phyloP scores from a whole-genome alignment of 2,113 vertebrate genomes.

The Bubo blakistoni region DNA sequence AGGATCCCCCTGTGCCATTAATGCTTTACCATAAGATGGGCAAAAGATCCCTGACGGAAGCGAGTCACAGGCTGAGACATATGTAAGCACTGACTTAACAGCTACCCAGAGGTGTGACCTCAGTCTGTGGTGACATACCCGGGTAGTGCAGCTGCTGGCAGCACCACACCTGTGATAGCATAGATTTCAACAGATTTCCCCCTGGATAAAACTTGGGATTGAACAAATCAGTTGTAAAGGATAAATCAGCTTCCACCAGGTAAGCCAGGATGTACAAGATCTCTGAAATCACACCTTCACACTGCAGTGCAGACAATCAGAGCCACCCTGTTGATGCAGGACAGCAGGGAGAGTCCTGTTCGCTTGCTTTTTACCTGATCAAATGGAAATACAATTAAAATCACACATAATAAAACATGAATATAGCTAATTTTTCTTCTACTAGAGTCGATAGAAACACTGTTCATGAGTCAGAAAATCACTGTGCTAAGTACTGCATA shows the following conservation, averaged over 20 bases:
- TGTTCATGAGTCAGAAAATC: neutral
- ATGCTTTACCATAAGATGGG: accelerated
- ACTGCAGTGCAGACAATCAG: neutral
- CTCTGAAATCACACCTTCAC: neutral
- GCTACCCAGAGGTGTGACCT: neutral
- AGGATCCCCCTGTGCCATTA: neutral
- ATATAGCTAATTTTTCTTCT: neutral
- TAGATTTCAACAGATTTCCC: neutral
- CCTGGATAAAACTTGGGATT: neutral
- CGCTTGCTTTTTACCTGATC: neutral
- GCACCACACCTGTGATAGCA: neutral
- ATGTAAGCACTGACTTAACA: neutral
- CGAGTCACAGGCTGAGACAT: accelerated
- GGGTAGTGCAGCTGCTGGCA: neutral
- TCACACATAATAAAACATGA: neutral
- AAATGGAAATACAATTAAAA: neutral
- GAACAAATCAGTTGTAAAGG: neutral
- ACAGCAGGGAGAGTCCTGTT: neutral
- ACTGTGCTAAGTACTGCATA: neutral
- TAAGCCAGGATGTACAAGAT: neutral
- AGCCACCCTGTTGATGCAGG: neutral
- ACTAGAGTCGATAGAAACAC: neutral
- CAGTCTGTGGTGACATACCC: neutral
- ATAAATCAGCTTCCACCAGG: neutral
- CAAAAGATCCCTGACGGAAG: neutral